Percentiles rank a stretch among this genome's conserved stretches.
Conservation (phyloP, 2,797 vertebrate species). For the Pseudochirops cupreus region DNA sequence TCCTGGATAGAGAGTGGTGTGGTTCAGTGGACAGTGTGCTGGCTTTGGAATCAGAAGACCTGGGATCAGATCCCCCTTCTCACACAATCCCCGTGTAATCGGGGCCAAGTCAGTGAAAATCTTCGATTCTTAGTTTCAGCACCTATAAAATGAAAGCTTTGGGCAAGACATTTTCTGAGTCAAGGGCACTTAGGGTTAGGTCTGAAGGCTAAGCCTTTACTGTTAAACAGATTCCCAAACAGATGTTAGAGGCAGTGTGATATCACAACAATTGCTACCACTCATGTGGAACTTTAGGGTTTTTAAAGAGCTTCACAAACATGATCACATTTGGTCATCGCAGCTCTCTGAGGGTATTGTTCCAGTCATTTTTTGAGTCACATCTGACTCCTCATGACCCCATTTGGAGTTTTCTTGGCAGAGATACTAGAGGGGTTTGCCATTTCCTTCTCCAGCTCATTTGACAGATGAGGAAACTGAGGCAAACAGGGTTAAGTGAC, state of each 20-base stretch:
- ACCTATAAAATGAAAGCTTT: neutral
- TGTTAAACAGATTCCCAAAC: neutral
- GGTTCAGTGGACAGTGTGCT: neutral
- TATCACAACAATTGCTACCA: neutral
- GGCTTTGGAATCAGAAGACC: neutral
- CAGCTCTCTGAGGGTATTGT: no score
- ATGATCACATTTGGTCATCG: neutral
- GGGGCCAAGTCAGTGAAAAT: neutral
- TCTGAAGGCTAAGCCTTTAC: neutral
- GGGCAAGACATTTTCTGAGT: neutral
- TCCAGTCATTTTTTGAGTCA: no score
- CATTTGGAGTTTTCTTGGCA: no score
- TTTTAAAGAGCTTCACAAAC: neutral
- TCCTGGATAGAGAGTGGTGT: neutral
- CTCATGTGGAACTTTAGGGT: neutral
- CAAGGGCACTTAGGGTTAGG: no score
- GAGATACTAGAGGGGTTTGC: no score
- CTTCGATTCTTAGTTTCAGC: neutral
- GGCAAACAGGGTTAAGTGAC: no score
- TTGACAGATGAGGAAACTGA: no score
- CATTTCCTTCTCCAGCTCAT: no score
- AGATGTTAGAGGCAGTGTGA: neutral
- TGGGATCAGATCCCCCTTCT: neutral
- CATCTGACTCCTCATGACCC: no score
- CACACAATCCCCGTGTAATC: neutral